These are phyloP conservation scores for Nipponacmea schrenckii DNA, from an alignment of 2,888 invertebrate genomes.

Conservation along the genomic window DNA sequence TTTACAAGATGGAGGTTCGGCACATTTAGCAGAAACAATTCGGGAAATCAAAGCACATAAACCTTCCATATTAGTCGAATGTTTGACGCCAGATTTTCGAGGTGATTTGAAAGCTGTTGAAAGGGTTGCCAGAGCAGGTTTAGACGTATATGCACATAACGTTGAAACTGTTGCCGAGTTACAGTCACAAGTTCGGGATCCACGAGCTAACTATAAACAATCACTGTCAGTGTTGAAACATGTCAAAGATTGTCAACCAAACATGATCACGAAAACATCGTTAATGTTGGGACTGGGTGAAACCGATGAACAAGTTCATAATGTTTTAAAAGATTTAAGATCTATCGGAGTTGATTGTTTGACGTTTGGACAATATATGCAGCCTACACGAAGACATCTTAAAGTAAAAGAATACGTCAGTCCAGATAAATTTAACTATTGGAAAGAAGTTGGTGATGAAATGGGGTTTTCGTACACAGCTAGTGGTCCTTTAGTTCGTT, in stretches of 20 bases:
- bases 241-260: conserved; percentile 83
- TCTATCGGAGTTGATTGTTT: conserved; percentile 88
- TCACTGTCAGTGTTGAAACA: conserved; percentile 84
- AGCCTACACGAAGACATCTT: conserved; percentile 95
- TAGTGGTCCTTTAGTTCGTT: conserved; percentile 95
- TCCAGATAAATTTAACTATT: conserved; percentile 87
- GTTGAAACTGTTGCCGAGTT: conserved; percentile 94
- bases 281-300: conserved; percentile 93
- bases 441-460: conserved; percentile 83
- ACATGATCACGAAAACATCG: conserved; percentile 94
- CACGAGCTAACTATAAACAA: conserved; percentile 90
- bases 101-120: conserved; percentile 81
- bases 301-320: conserved; percentile 73
- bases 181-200: conserved; percentile 86
- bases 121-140: conserved; percentile 81
- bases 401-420: conserved; percentile 95
- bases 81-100: conserved; percentile 94
- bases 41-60: conserved; percentile 80
- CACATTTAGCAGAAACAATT: conserved; percentile 93
- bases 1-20: conserved; percentile 91
- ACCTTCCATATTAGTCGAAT: conserved; percentile 90
- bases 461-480: conserved; percentile 96
- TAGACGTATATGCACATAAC: conserved; percentile 98
- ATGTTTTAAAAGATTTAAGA: conserved; percentile 87
- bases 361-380: conserved; percentile 99